phyloP scores from a whole-genome alignment of 2,797 vertebrate species.

The Podarcis siculus region DNA sequence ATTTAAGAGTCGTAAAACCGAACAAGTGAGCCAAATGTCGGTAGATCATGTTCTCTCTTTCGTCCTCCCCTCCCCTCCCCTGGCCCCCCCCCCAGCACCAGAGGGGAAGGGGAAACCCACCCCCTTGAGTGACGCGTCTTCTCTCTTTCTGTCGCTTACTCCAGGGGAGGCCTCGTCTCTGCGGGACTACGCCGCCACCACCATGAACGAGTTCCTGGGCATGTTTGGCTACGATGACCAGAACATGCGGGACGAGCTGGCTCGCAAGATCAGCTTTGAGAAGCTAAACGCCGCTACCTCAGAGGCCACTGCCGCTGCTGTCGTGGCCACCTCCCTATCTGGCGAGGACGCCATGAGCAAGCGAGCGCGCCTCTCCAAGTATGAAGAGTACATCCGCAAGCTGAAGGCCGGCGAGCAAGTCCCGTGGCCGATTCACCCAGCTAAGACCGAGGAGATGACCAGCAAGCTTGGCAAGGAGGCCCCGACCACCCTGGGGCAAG shows the following conservation, averaged over 20 bases:
- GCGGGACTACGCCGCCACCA: slow-evolving; percentile 96
- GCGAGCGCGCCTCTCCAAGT: slow-evolving; percentile 95
- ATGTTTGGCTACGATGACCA: slow-evolving; percentile 98
- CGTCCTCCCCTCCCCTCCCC: slow-evolving; percentile 17
- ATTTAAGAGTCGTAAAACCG: slow-evolving; percentile 88
- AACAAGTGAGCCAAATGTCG: slow-evolving; percentile 84
- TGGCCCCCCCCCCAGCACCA: slow-evolving; percentile 60
- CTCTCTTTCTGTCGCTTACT: slow-evolving; percentile 20
- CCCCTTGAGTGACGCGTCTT: slow-evolving; percentile 36
- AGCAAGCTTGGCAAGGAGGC: slow-evolving; percentile 86
- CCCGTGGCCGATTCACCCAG: slow-evolving; percentile 88
- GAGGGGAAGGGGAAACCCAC: slow-evolving; percentile 27
- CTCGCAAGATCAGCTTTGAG: slow-evolving; percentile 96
- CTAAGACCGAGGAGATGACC: slow-evolving; percentile 86
- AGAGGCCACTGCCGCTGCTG: slow-evolving; percentile 67
- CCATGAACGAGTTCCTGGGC: slow-evolving; percentile 97
- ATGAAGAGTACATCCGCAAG: slow-evolving; percentile 98
- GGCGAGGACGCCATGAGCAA: slow-evolving; percentile 88
- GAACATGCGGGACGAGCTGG: slow-evolving; percentile 94
- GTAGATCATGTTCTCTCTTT: slow-evolving; percentile 78
- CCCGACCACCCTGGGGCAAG: slow-evolving; percentile 77
- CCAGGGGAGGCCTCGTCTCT: slow-evolving; percentile 92
- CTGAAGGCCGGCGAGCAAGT: slow-evolving; percentile 94
- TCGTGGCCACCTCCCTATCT: slow-evolving; percentile 73
- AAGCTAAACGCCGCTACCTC: slow-evolving; percentile 92